Evolutionary conservation across 2,113 vertebrate genomes (phyloP), one percentile per base, ranked within the genome.

Genomic region (Apaloderma vittatum): DNA sequence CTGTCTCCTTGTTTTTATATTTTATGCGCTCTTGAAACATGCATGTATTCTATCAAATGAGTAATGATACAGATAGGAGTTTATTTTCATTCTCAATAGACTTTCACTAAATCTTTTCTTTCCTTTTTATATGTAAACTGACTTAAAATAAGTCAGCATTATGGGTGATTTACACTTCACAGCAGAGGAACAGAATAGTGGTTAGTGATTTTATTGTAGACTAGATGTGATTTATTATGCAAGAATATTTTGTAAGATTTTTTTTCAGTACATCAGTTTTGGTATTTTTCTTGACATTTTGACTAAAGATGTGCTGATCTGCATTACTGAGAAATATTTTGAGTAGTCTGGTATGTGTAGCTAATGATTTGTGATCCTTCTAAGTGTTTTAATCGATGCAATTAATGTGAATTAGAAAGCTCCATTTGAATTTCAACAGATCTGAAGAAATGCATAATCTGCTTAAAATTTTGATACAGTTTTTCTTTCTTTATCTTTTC

Each of bases 321-420:
- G 80, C 86, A 95, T 62, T 91, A 90, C 86, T 94, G 51, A 79
- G 71, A 91, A 95, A 94, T 79, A 77, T 91, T 96, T 95, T 66
- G 84, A 94, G 77, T 87, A 87, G 58, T 91, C 73, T 94, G 83
- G 70, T 89, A 70, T 37, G 76, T 82, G 93, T 78, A 96, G 70
- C 81, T 94, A 97, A 91, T 91, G 86, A 95, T 91, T 90, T 96
- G 70, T 90, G 93, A 95, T 91, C 65, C 62, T 89, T 87, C 84
- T 95, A 96, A 97, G 86, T 89, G 70, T 90, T 97, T 94, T 95
- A 97, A 95, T 96, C 1, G 6, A 82, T 87, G 80, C 49, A 94
- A 95, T 96, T 97, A 94, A 94, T 79, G 86, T 93, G 91, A 94
- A 91, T 95, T 80, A 91, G 62, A 93, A 76, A 14, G 23, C 36